Evolutionary conservation across 2,888 invertebrate genomes (phyloP).

Genomic region (Hoplodrina ambigua): DNA sequence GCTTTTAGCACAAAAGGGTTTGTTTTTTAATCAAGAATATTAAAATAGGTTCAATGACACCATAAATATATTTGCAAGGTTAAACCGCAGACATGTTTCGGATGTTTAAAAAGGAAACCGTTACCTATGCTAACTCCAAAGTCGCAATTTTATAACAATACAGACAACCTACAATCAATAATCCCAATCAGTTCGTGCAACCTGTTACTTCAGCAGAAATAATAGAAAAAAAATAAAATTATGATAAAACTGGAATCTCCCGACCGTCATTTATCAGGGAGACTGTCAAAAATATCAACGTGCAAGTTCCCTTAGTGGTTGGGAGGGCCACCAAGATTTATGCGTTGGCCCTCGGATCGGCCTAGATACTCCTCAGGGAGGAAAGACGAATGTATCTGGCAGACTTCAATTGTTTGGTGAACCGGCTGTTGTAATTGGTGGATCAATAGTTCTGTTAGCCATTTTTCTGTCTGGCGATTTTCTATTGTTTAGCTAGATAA

Average conservation of each 20-base stretch:
- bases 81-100: too few species aligned
- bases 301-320: constrained; percentile 63
- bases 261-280: constrained; percentile 62
- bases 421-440: constrained; percentile 48
- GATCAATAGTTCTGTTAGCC: constrained; percentile 22
- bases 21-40: constrained; percentile 13
- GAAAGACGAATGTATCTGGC: constrained; percentile 65
- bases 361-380: constrained; percentile 61
- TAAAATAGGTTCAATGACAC: background rate
- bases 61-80: background rate
- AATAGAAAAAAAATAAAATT: constrained; percentile 61
- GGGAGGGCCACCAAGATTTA: constrained; percentile 66
- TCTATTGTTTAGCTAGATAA: background rate
- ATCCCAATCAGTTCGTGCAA: constrained; percentile 52
- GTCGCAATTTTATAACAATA: background rate
- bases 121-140: too few species aligned
- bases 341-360: constrained; percentile 51
- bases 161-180: constrained; percentile 35
- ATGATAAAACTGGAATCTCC: constrained; percentile 59
- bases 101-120: too few species aligned
- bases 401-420: constrained; percentile 61
- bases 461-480: background rate
- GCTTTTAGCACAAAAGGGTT: background rate
- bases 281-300: constrained; percentile 71
- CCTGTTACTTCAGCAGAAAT: constrained; percentile 61